Evolutionary conservation across 2,888 invertebrate species (phyloP), one percentile per base, ranked within the genome.

Genomic region (Kuschelorhynchus macadamiae): DNA sequence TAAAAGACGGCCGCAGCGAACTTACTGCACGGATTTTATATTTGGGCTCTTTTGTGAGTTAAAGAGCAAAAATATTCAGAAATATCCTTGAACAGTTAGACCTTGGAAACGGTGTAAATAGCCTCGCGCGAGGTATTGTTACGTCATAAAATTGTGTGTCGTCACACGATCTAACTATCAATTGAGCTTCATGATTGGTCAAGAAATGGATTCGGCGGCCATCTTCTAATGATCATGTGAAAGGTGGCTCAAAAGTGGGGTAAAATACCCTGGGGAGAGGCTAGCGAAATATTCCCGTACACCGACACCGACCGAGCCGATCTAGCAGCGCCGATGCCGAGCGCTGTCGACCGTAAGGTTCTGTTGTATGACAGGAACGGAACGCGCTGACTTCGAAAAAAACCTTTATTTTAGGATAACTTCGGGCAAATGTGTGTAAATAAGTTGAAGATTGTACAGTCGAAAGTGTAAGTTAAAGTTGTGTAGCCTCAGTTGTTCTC

Each of bases 181-280:
- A 75, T 74, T 72, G 76, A 76, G 75, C 39, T 30, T 66, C 71
- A 60, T 73, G 78, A 85, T 86, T 86, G 85, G 86, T 78, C 65
- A 76, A 76, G 67, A 75, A 67, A 62, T 52, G 72, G 72, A 74
- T 75, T 75, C 82, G 85, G 87, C 87, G 86, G 89, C 89, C 89
- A 89, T 89, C 87, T 89, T 88, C 87, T 87, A 87, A 88, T 88
- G 87, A 85, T 88, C 87, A 87, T 86, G 87, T 79, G 63, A 81
- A 77, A 77, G 76, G 79, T 78, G 79, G 77, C 80, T 78, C 74
- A 72, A 71, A 76, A 78, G 60, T 32, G 60, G 75, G 75, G 76
- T 72, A 72, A 71, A 49, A 71, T 52, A 64, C 70, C 79, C 78
- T 68, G 85, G 76, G 85, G 85, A 85, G 88, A 88, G 88, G 87